These are phyloP conservation scores for Papilio machaon DNA, from an alignment of 1,140 invertebrate genomes.

Conservation along the genomic window DNA sequence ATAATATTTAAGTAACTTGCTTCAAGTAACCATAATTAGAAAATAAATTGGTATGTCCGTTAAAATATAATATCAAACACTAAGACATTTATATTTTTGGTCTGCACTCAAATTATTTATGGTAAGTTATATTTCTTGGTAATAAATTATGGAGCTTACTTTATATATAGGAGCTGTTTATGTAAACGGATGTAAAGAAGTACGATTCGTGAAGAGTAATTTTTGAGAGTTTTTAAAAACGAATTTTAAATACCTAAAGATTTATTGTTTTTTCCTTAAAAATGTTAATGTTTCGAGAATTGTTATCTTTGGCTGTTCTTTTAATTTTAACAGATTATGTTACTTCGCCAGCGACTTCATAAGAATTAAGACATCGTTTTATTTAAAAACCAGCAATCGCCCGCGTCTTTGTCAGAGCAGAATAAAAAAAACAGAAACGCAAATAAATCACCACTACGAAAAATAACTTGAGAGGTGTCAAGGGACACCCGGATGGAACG, in stretches of 20 bases:
- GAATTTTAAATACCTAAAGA: constrained; percentile 9
- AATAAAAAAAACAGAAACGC: no score
- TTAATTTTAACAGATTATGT: background rate
- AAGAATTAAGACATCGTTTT: background rate
- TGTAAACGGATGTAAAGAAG: background rate
- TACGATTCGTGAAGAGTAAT: constrained; percentile 10
- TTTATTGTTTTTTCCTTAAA: constrained; percentile 31
- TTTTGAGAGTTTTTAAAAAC: constrained; percentile 1
- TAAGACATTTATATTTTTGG: no score
- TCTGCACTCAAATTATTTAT: background rate
- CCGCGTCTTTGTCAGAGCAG: no score
- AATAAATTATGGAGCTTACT: background rate
- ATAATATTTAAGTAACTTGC: background rate
- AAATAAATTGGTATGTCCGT: no score
- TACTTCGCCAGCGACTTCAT: background rate
- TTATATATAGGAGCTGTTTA: background rate
- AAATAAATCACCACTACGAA: no score
- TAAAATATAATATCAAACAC: no score
- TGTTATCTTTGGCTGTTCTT: constrained; percentile 12
- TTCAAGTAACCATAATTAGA: background rate
- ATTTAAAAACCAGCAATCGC: background rate
- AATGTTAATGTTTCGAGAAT: constrained; percentile 9
- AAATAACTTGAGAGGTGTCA: no score
- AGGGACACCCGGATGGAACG: no score
- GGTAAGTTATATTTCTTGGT: background rate